These are phyloP conservation scores for Microplitis deprimator DNA, from an alignment of 2,888 invertebrate species.

Conservation along the genomic window DNA sequence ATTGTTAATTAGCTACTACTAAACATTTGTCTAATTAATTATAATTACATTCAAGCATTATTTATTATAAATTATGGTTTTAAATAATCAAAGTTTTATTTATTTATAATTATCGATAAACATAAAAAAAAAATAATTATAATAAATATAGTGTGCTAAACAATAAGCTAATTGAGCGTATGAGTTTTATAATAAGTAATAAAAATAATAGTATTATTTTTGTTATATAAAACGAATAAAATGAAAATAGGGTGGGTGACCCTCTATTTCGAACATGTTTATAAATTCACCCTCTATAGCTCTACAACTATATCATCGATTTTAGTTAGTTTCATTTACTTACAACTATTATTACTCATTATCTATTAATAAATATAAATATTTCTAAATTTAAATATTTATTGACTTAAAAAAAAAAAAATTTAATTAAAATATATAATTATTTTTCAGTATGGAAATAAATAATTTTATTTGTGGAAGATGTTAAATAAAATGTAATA, in stretches of 20 bases:
- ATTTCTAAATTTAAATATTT: too few species aligned
- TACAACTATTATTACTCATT: neutral
- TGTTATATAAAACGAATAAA: neutral
- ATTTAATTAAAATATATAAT: too few species aligned
- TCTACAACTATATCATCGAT: neutral
- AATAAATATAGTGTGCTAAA: neutral
- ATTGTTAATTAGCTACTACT: neutral
- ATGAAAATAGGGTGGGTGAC: neutral
- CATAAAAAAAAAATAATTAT: neutral
- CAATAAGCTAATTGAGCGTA: too few species aligned
- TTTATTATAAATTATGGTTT: too few species aligned
- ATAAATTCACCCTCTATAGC: neutral
- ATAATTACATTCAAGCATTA: neutral
- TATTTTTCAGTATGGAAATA: too few species aligned
- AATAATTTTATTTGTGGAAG: neutral
- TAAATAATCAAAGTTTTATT: too few species aligned
- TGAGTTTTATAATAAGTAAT: neutral
- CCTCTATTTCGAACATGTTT: neutral
- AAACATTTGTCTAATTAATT: neutral
- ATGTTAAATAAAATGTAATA: neutral
- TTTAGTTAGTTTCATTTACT: neutral
- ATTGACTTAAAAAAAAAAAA: too few species aligned
- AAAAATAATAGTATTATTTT: neutral
- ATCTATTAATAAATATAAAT: too few species aligned
- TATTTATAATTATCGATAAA: too few species aligned